Evolutionary conservation across 1,140 invertebrate genomes (phyloP), one percentile per base, ranked within the genome.

Genomic region (Penaeus chinensis): DNA sequence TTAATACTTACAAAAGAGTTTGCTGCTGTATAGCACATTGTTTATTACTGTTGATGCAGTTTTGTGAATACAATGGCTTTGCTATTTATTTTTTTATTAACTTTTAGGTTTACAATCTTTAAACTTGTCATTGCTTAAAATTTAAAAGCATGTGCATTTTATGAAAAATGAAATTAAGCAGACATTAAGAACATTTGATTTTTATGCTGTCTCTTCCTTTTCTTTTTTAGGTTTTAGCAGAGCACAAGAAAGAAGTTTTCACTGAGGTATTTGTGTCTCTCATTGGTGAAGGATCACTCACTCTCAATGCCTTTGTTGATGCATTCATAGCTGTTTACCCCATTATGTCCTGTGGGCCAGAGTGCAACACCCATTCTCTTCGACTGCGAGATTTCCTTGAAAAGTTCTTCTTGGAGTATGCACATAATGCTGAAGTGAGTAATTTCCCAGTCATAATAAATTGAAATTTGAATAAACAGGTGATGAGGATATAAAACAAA

Each of bases 241-340:
- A 90, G 79, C 89, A 90, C 77, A 90, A 90, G 80, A 88, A 87
- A 42, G 89, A 90, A 42, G 86, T 90, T 10, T 90, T 90, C 69
- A 88, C 83, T 7, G 89, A 87, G 42, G 81, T 87, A 10, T 90
- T 90, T 83, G 87, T 90, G 42, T 83, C 79, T 22, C 47, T 90
- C 47, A 90, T 90, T 19, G 89, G 89, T 22, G 86, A 88, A 71
- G 84, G 89, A 20, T 82, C 66, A 1, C 85, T 90, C 1, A 83
- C 89, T 42, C 65, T 90, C 32, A 88, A 90, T 63, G 86, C 77
- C 32, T 88, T 90, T 74, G 89, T 90, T 1, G 85, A 88, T 69
- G 84, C 86, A n/a, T 85, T 90, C 32, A 77, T 90, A 27, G 85
- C 83, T 16, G 89, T 85, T 1, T 88, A 85, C 32, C 89, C 89